These are phyloP conservation scores for Epizoanthus illoricatus DNA, from an alignment of 92 coral and sea anemone genomes.

Conservation along the genomic window DNA sequence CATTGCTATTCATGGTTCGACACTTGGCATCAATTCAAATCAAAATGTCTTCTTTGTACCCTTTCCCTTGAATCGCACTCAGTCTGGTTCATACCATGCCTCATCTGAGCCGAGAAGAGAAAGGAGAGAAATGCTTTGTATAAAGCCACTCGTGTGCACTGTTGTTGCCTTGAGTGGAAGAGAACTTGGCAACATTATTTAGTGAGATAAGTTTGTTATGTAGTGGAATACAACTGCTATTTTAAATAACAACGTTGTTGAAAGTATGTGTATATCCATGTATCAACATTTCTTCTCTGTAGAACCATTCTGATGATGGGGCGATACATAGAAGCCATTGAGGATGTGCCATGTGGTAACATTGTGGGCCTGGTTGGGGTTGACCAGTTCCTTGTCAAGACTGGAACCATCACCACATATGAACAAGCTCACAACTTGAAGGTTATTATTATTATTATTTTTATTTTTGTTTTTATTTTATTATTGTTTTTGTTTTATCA, in stretches of 20 bases:
- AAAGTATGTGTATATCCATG: not conserved
- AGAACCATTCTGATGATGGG: constrained; percentile 99
- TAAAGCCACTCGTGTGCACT: constrained; percentile 52
- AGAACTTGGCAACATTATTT: constrained; percentile 45
- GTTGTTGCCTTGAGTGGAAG: constrained; percentile 57
- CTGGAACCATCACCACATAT: constrained; percentile 93
- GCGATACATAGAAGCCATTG: constrained; percentile 92
- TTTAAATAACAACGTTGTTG: too few species aligned
- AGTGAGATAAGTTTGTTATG: too few species aligned
- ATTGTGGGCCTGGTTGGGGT: constrained; percentile 96
- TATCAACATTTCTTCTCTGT: not conserved
- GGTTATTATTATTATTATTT: constrained; percentile 46
- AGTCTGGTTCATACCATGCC: constrained; percentile 42
- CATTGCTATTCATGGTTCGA: too few species aligned
- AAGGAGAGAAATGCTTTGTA: constrained; percentile 60
- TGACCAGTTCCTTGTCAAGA: constrained; percentile 95
- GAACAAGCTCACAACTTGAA: constrained; percentile 92
- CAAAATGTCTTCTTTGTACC: not conserved
- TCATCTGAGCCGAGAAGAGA: constrained; percentile 63
- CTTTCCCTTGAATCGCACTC: constrained; percentile 59
- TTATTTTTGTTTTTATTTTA: not conserved
- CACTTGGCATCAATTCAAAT: too few species aligned
- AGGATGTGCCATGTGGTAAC: constrained; percentile 96
- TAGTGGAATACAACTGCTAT: too few species aligned
- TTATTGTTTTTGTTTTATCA: too few species aligned